These are phyloP conservation scores for Valencia hispanica DNA, from an alignment of 2,797 vertebrate genomes.

Conservation along the genomic window DNA sequence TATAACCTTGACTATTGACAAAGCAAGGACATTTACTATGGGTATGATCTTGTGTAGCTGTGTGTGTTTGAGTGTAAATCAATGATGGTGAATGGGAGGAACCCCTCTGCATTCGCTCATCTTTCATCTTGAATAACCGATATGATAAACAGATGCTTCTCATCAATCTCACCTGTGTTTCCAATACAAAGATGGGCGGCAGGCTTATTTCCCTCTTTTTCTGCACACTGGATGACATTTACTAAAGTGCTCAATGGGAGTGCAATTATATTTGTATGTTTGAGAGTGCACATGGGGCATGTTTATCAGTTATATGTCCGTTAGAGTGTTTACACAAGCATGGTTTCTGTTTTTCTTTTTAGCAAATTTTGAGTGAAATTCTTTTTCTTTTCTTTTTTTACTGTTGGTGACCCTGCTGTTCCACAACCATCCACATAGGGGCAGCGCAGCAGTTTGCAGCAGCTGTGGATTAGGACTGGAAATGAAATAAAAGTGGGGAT, in stretches of 20 bases:
- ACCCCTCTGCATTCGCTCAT: constrained; percentile 80
- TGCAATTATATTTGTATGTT: constrained; percentile 19
- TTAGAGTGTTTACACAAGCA: constrained; percentile 37
- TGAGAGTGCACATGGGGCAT: constrained; percentile 13
- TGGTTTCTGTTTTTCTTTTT: constrained; percentile 45
- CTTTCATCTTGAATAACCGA: constrained; percentile 84
- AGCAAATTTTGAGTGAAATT: constrained; percentile 47
- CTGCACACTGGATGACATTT: constrained; percentile 77
- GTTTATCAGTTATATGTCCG: constrained; percentile 31
- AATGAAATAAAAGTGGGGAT: constrained; percentile 72
- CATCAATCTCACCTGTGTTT: constrained; percentile 82
- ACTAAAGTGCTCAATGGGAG: constrained; percentile 66
- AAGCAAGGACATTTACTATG: constrained; percentile 74
- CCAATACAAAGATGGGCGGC: constrained; percentile 72
- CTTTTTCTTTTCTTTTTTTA: constrained; percentile 17
- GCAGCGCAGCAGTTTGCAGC: constrained; percentile 73
- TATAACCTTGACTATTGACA: constrained; percentile 80
- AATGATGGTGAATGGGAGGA: constrained; percentile 83
- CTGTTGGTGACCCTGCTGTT: constrained; percentile 46
- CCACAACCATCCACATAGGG: constrained; percentile 64
- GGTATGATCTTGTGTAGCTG: constrained; percentile 44
- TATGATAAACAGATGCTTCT: constrained; percentile 79
- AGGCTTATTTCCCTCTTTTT: constrained; percentile 78
- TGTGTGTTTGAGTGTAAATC: constrained; percentile 73
- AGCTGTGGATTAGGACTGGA: constrained; percentile 26